Evolutionary conservation across 2,113 vertebrate species (phyloP).

Genomic region (Reinhardtius hippoglossoides): DNA sequence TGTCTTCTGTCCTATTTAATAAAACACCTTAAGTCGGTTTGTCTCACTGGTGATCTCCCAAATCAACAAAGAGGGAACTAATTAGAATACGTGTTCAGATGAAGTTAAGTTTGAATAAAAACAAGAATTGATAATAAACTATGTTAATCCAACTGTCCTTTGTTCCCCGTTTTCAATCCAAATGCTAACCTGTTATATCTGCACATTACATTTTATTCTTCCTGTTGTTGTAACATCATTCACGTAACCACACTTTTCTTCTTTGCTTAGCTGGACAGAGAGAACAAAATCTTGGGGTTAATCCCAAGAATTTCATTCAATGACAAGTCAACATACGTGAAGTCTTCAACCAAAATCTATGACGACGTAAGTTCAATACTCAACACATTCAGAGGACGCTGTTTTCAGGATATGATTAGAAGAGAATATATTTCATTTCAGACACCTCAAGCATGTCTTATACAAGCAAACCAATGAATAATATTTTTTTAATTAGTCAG

Average conservation of each 20-base stretch:
- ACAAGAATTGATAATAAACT: not conserved
- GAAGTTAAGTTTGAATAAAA: not conserved
- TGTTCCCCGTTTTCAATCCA: not conserved
- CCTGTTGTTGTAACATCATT: not conserved
- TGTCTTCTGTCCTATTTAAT: not conserved
- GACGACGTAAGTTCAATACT: slow-evolving; percentile 87
- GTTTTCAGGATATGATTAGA: no score
- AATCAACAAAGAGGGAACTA: no score
- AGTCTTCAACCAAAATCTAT: slow-evolving; percentile 95
- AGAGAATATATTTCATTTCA: no score
- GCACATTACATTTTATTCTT: not conserved
- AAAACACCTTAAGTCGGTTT: not conserved
- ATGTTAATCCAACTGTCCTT: not conserved
- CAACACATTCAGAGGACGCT: not conserved
- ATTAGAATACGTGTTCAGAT: not conserved
- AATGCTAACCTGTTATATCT: not conserved
- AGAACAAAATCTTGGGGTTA: slow-evolving; percentile 88
- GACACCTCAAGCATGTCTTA: no score
- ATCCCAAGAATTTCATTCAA: slow-evolving; percentile 87
- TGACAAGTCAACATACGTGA: slow-evolving; percentile 94
- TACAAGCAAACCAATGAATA: not conserved
- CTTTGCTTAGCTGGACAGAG: slow-evolving; percentile 87
- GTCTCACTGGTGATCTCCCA: not conserved
- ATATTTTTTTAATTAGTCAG: not conserved
- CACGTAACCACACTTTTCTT: not conserved